A percentile compares a stretch with the other conserved stretches of the same genome.
Evolutionary conservation across 2,888 invertebrate genomes (phyloP).

Genomic region (Lycophotia porphyrea): DNA sequence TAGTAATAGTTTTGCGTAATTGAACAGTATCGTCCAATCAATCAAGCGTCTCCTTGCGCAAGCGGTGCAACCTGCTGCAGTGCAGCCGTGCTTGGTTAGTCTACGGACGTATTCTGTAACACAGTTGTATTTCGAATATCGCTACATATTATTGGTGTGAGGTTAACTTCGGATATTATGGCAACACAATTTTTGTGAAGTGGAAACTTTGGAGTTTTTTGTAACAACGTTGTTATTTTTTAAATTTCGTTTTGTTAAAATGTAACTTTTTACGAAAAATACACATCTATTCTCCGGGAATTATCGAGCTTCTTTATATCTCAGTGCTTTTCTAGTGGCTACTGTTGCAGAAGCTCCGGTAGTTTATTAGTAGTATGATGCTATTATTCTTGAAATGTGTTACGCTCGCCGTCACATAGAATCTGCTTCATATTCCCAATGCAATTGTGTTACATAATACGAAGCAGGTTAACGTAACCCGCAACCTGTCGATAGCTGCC

Average conservation of each 20-base stretch:
- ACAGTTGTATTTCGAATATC: background rate
- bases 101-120: constrained; percentile 27
- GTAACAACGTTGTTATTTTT: background rate
- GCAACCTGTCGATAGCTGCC: constrained; percentile 1
- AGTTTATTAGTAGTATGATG: background rate
- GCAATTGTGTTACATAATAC: constrained; percentile 24
- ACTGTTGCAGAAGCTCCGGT: background rate
- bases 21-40: constrained; percentile 47
- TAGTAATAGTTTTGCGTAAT: constrained; percentile 57
- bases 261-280: background rate
- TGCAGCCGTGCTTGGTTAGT: constrained; percentile 45
- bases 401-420: background rate
- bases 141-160: background rate
- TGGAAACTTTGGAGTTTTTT: background rate
- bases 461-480: constrained; percentile 46
- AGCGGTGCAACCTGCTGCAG: constrained; percentile 39
- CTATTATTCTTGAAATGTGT: background rate
- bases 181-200: background rate
- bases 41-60: constrained; percentile 60
- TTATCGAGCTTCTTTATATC: background rate
- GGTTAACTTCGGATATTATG: background rate
- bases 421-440: constrained; percentile 10
- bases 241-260: background rate
- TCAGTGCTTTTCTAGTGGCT: background rate
- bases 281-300: background rate